Evolutionary conservation across 2,113 vertebrate genomes (phyloP).

Genomic region (Clarias magur): DNA sequence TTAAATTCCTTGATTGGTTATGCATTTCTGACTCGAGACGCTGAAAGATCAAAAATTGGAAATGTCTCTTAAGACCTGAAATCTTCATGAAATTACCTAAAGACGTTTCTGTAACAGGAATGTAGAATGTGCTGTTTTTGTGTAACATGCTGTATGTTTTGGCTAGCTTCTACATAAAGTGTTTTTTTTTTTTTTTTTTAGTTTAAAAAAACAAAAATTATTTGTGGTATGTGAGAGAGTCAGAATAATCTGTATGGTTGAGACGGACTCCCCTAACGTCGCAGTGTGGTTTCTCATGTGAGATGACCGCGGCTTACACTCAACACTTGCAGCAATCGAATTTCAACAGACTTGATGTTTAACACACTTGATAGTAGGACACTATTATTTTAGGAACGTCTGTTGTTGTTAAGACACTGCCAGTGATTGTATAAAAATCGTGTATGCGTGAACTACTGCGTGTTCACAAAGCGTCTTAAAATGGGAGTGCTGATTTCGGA

Average conservation of each 20-base stretch:
- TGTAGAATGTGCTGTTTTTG: constrained; percentile 26
- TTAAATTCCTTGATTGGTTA: neutral
- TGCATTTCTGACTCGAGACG: neutral
- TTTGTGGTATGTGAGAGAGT: neutral
- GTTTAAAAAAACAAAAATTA: too few species aligned
- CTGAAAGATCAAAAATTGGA: neutral
- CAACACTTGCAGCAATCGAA: neutral
- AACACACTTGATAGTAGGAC: constrained; percentile 13
- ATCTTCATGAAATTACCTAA: constrained; percentile 5
- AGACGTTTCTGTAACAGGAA: constrained; percentile 2
- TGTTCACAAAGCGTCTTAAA: constrained; percentile 9
- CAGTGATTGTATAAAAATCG: neutral
- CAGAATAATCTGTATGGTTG: neutral
- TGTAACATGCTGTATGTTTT: constrained; percentile 19
- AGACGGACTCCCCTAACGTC: neutral
- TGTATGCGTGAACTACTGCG: neutral
- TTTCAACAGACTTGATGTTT: neutral
- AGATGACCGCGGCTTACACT: neutral
- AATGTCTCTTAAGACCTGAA: neutral
- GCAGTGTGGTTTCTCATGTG: neutral
- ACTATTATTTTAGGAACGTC: constrained; percentile 9
- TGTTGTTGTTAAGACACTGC: constrained; percentile 10
- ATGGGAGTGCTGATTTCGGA: neutral
- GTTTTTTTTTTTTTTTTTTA: constrained; percentile 11
- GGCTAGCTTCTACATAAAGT: neutral